These are phyloP conservation scores for Orchestes rusci DNA, from an alignment of 2,888 invertebrate genomes.

Conservation along the genomic window DNA sequence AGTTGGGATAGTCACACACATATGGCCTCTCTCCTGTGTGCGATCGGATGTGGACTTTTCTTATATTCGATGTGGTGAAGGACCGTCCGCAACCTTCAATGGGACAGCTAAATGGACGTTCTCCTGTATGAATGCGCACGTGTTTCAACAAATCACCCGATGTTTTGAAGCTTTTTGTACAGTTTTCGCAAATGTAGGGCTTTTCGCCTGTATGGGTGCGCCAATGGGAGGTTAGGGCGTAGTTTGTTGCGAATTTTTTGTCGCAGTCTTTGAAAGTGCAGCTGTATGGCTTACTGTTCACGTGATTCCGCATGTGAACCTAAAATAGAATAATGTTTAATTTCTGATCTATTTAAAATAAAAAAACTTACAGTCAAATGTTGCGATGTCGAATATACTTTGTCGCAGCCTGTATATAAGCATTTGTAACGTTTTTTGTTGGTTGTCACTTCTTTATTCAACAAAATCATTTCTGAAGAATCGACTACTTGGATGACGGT, in stretches of 20 bases:
- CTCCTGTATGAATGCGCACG: constrained; percentile 44
- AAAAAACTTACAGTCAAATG: constrained; percentile 44
- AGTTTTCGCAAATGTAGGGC: constrained; percentile 38
- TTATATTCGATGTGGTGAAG: constrained; percentile 62
- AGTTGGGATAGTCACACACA: constrained; percentile 51
- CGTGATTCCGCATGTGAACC: constrained; percentile 50
- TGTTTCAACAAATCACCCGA: constrained; percentile 43
- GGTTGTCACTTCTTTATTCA: constrained; percentile 29
- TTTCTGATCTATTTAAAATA: background rate
- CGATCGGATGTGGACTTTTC: constrained; percentile 59
- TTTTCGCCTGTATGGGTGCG: constrained; percentile 49
- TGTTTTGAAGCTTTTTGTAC: constrained; percentile 40
- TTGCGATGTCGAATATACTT: constrained; percentile 47
- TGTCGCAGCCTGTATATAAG: constrained; percentile 45
- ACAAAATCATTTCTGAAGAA: constrained; percentile 21
- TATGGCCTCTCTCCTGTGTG: constrained; percentile 64
- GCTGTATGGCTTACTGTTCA: constrained; percentile 46
- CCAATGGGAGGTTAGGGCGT: constrained; percentile 47
- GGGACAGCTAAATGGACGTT: constrained; percentile 49
- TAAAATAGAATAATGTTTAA: constrained; percentile 29
- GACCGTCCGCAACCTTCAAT: constrained; percentile 55
- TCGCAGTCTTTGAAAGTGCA: constrained; percentile 46
- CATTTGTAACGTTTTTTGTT: constrained; percentile 44
- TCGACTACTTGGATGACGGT: constrained; percentile 13
- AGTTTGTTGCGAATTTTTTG: constrained; percentile 49